These are phyloP conservation scores for Lampris incognitus DNA, from an alignment of 2,113 vertebrate genomes.

Conservation along the genomic window DNA sequence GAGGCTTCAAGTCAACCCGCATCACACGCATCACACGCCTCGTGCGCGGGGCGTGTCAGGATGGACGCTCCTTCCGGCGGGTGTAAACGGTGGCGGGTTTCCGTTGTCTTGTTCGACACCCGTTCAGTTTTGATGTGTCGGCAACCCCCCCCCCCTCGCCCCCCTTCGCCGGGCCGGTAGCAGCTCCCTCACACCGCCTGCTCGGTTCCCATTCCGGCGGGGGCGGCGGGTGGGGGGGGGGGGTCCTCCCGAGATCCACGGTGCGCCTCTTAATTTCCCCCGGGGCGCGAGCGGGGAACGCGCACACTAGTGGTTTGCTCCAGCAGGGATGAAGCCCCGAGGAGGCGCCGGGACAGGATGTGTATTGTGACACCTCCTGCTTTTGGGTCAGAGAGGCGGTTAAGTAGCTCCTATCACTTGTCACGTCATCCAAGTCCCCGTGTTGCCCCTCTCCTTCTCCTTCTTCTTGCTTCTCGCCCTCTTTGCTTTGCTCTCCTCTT, in stretches of 20 bases:
- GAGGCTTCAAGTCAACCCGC: conserved; percentile 60
- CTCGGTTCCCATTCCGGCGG: conserved; percentile 82
- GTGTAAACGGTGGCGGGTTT: conserved; percentile 79
- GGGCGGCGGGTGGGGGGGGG: conserved; percentile 61
- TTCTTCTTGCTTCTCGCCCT: conserved; percentile 51
- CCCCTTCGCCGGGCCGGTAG: conserved; percentile 79
- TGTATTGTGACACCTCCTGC: conserved; percentile 68
- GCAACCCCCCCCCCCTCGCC: conserved; percentile 54
- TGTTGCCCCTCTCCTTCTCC: conserved; percentile 50
- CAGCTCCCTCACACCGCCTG: conserved; percentile 80
- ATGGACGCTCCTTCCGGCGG: conserved; percentile 59
- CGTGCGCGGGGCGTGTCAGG: conserved; percentile 52
- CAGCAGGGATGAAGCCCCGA: conserved; percentile 76
- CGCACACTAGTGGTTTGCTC: conserved; percentile 81
- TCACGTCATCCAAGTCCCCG: conserved; percentile 45
- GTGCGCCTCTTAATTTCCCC: conserved; percentile 86
- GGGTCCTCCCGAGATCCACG: conserved; percentile 81
- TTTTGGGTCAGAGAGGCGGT: conserved; percentile 73
- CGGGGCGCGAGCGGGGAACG: conserved; percentile 81
- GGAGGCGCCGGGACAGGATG: conserved; percentile 75
- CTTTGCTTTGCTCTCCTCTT: conserved; percentile 56
- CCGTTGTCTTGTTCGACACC: conserved; percentile 79
- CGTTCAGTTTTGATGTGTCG: conserved; percentile 80
- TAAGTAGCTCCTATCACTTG: conserved; percentile 74
- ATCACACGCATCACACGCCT: conserved; percentile 54